These are phyloP conservation scores for Gephyroberyx darwinii DNA, from an alignment of 2,797 vertebrate species.

Conservation along the genomic window DNA sequence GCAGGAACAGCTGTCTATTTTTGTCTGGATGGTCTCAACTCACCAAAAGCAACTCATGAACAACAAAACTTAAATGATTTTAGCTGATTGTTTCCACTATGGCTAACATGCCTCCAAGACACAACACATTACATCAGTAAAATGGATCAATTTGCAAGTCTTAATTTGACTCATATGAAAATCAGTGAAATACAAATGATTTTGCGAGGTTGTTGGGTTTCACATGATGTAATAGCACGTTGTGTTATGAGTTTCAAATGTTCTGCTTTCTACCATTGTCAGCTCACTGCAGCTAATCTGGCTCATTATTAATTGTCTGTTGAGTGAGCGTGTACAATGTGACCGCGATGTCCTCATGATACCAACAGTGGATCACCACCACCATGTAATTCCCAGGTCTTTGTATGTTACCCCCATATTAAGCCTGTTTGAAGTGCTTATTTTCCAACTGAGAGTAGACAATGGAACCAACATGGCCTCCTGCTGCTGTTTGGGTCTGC, in stretches of 20 bases:
- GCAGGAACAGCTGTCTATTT: neutral
- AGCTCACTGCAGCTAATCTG: neutral
- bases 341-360: neutral
- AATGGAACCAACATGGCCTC: slow-evolving; percentile 50
- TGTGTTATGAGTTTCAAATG: slow-evolving; percentile 12
- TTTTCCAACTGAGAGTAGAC: slow-evolving; percentile 34
- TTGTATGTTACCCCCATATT: slow-evolving; percentile 3
- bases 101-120: neutral
- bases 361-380: slow-evolving; percentile 1
- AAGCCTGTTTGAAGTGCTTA: slow-evolving; percentile 41
- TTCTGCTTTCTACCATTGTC: neutral
- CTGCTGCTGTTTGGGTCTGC: slow-evolving; percentile 51
- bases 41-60: neutral
- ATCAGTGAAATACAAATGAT: neutral
- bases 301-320: neutral
- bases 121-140: no score
- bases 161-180: neutral
- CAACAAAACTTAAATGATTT: no score
- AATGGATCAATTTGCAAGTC: no score
- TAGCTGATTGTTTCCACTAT: neutral
- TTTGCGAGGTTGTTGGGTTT: neutral
- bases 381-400: neutral
- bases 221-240: neutral
- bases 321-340: neutral
- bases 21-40: neutral